Conservation (phyloP, 1,140 invertebrate genomes). For the Metopolophium dirhodum region DNA sequence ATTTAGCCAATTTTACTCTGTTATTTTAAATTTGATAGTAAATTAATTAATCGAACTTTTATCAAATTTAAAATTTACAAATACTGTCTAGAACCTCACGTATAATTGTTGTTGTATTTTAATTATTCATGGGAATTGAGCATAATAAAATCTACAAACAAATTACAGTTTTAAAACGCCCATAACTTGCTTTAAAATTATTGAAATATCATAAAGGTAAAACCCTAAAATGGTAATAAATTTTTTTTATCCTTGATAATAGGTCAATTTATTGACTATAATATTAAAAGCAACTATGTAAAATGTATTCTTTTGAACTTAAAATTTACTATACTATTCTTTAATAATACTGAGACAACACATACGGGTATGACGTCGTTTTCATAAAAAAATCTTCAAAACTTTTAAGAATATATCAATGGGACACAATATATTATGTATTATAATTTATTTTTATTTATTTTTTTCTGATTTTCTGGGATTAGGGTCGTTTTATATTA, state of each 20-base stretch:
- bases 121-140: too few relatives aligned
- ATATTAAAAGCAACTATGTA: not conserved
- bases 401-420: constrained; percentile 24
- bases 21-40: not conserved
- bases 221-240: not conserved
- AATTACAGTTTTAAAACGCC: not conserved
- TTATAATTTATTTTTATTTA: constrained; percentile 6
- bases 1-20: not conserved
- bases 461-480: not conserved
- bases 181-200: not conserved
- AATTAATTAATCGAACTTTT: not conserved
- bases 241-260: not conserved
- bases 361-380: not conserved
- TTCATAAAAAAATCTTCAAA: not conserved
- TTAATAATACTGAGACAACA: not conserved
- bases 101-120: not conserved
- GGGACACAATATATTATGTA: not conserved
- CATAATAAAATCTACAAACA: not conserved
- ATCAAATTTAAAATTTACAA: not conserved
- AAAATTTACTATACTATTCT: not conserved
- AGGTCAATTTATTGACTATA: not conserved
- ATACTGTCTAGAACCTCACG: not conserved
- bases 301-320: not conserved
- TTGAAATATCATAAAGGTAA: not conserved
- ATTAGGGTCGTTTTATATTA: not conserved